Percentiles rank a stretch among this genome's conserved stretches.
phyloP scores from a whole-genome alignment of 2,888 invertebrate genomes.

The Cantharis flavilabris region DNA sequence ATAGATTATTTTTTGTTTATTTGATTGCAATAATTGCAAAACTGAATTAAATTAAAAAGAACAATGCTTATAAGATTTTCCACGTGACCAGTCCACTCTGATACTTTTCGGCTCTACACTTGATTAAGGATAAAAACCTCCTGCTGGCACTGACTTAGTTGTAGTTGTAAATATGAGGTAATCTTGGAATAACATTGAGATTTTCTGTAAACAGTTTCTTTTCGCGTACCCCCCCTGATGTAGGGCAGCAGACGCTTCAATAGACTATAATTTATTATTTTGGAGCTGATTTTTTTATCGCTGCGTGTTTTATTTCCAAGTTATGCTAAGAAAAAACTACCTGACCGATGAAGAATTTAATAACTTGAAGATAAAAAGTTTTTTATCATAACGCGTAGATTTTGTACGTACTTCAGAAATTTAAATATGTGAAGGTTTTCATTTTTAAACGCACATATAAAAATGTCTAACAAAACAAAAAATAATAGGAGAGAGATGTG shows the following conservation, averaged over 20 bases:
- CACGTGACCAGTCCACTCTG: too few relatives aligned
- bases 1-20: too few relatives aligned
- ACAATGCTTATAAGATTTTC: too few relatives aligned
- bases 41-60: too few relatives aligned
- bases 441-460: neutral
- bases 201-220: neutral
- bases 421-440: neutral
- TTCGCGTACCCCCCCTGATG: neutral
- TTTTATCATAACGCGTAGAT: neutral
- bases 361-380: neutral
- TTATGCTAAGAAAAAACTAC: neutral
- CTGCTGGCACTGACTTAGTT: too few relatives aligned
- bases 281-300: neutral
- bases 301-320: neutral
- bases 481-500: constrained; percentile 1
- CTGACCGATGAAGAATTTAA: neutral
- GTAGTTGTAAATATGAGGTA: too few relatives aligned
- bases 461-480: neutral
- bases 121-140: too few relatives aligned
- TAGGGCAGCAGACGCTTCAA: neutral
- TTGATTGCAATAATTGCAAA: too few relatives aligned
- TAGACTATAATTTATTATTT: neutral
- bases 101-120: too few relatives aligned
- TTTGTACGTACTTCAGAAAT: neutral
- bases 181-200: too few relatives aligned